Evolutionary conservation across 1,140 invertebrate species (phyloP), one percentile per base, ranked within the genome.

Genomic region (Macrotrachela quadricornifera): DNA sequence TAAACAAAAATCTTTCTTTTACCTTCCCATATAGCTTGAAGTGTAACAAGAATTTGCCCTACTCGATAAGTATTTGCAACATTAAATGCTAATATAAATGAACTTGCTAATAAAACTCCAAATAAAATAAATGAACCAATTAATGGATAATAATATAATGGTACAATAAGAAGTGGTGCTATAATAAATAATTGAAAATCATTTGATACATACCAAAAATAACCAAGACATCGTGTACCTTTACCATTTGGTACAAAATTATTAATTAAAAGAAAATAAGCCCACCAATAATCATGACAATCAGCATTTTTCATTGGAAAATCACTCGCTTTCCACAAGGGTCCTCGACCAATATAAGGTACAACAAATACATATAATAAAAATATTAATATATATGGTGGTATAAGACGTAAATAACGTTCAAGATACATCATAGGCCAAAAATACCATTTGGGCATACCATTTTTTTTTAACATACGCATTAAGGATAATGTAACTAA

Each of bases 211-310:
- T 81, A 83, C 81, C 80, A 83, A 0, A 78, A 74, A 61, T 78
- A 75, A 0, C 76, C 71, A 70, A 81, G 74, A 61, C 81, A 82
- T 45, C 48, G 46, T 13, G 16, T 41, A 30, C 46, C 47, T 54
- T 54, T 54, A 41, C 80, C 75, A 4, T 75, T 76, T 17, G 76
- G 70, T 4, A 82, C 73, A 55, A 85, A 80, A 64, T 85, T 87
- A 62, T 85, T 84, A n/a, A 85, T 73, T 62, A 83, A 84, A 1
- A 85, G 68, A 13, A 85, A 65, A 62, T 85, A 84, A 0, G 77
- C 73, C 83, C 83, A 87, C 83, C 83, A 85, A 16, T 78, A 79
- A 10, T 73, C 66, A 56, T 71, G 61, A 60, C 82, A 85, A 55
- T 78, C 67, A 42, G 48, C 15, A 36, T 49, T 42, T 40, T 49